Conservation (phyloP, 2,888 invertebrate genomes). For the Lithophane semibrunnea region DNA sequence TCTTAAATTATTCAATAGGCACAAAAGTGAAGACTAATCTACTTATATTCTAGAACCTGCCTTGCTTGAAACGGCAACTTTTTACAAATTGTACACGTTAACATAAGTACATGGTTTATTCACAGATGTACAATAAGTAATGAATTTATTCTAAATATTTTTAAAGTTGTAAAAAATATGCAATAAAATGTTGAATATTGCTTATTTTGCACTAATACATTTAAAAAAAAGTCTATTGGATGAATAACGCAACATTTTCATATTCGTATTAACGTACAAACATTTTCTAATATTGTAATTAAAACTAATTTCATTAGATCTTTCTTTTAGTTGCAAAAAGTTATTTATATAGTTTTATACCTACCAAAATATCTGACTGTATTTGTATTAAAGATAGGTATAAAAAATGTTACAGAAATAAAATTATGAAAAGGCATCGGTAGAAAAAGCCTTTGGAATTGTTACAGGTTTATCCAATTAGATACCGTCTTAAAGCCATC, state of each 20-base stretch:
- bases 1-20: conserved; percentile 67
- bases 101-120: conserved; percentile 55
- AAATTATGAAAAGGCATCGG: not conserved
- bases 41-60: conserved; percentile 60
- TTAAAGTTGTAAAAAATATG: not conserved
- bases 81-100: conserved; percentile 61
- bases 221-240: not conserved
- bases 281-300: not conserved
- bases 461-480: not conserved
- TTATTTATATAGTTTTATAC: too few relatives aligned
- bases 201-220: not conserved
- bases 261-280: not conserved
- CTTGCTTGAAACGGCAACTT: conserved; percentile 55
- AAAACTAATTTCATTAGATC: not conserved
- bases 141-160: conserved; percentile 9
- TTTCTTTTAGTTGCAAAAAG: conserved; percentile 2
- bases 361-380: not conserved
- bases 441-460: not conserved
- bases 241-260: not conserved
- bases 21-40: conserved; percentile 68
- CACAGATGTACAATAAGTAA: conserved; percentile 50
- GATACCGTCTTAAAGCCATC: not conserved
- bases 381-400: conserved; percentile 6
- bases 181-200: conserved; percentile 1
- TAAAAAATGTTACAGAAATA: not conserved